Conservation (phyloP, 2,888 invertebrate genomes). For the Acanthococcus lagerstroemiae region DNA sequence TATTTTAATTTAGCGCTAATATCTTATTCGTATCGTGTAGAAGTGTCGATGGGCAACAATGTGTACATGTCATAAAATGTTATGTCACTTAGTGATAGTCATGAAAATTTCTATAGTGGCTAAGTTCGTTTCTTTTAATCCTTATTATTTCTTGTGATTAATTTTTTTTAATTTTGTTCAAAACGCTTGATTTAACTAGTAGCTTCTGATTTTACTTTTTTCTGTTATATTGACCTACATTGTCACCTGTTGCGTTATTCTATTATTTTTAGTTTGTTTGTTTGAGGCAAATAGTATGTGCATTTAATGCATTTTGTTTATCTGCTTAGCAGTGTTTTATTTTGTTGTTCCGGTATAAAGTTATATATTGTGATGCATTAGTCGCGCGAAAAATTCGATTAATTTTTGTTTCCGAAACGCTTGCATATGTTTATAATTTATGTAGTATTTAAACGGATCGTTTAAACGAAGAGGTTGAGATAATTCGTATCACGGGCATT, state of each 20-base stretch:
- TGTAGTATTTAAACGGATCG: constrained; percentile 16
- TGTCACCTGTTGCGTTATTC: not conserved
- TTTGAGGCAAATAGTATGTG: not conserved
- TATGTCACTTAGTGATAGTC: too few relatives aligned
- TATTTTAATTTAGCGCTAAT: constrained; percentile 2
- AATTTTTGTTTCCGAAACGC: too few relatives aligned
- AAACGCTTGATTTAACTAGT: constrained; percentile 23
- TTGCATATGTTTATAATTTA: too few relatives aligned
- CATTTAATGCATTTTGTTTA: constrained; percentile 7
- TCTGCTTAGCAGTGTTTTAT: constrained; percentile 7
- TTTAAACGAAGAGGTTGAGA: constrained; percentile 4
- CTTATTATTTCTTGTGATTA: constrained; percentile 17
- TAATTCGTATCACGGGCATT: not conserved
- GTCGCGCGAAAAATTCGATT: constrained; percentile 1
- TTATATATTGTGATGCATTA: not conserved
- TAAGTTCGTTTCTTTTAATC: constrained; percentile 2
- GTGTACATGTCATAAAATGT: constrained; percentile 27
- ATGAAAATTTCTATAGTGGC: too few relatives aligned
- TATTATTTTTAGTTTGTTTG: not conserved
- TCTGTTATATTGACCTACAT: not conserved
- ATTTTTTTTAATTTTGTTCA: not conserved
- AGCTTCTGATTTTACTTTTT: constrained; percentile 16
- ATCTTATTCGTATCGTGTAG: constrained; percentile 3
- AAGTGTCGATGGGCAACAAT: constrained; percentile 18
- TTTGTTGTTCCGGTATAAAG: not conserved